Evolutionary conservation across 2,888 invertebrate species (phyloP), one percentile per base, ranked within the genome.

Genomic region (Oxytorus armatus): DNA sequence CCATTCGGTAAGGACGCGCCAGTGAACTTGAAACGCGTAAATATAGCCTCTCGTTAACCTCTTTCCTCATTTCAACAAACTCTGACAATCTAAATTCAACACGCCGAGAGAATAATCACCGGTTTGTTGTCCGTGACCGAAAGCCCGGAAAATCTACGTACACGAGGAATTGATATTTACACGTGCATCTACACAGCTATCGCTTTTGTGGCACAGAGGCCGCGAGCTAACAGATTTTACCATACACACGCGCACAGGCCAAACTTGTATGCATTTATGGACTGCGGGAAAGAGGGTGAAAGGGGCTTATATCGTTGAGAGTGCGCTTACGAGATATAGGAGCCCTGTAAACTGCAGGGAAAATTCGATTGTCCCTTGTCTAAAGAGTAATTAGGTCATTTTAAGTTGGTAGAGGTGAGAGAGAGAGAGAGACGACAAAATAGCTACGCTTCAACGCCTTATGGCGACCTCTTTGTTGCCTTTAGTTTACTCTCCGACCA

Each of bases 1-100:
- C 59, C 14, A 42, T 49, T 61, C 33, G 21, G 42, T 42, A 18
- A 29, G 61, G 55, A 65, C 77, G 51, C 72, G 72, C 51, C 42
- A 61, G 16, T 77, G 77, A 77, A 66, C 72, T 77, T 73, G 72
- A 66, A 65, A 36, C 33, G n/a, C 49, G 23, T 33, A 25, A 47
- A 36, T 63, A 53, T 25, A 39, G 29, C 16, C 39, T 33, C 42
- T 33, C 42, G 36, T 49, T 47, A 70, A 70, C 47, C 72, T 14
- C 63, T 63, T 39, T 51, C 53, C 11, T 47, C 57, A 3, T 29
- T 47, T n/a, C 25, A 7, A 21, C n/a, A 4, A 14, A 36, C 47
- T 59, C 36, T 21, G 10, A 36, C 47, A 69, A 44, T 69, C 66
- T 51, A 57, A 79, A 69, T 33, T 61, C 23, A 59, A 63, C 23